These are phyloP conservation scores for Eumacrocentrus americanus DNA, from an alignment of 2,888 invertebrate genomes.

Conservation along the genomic window DNA sequence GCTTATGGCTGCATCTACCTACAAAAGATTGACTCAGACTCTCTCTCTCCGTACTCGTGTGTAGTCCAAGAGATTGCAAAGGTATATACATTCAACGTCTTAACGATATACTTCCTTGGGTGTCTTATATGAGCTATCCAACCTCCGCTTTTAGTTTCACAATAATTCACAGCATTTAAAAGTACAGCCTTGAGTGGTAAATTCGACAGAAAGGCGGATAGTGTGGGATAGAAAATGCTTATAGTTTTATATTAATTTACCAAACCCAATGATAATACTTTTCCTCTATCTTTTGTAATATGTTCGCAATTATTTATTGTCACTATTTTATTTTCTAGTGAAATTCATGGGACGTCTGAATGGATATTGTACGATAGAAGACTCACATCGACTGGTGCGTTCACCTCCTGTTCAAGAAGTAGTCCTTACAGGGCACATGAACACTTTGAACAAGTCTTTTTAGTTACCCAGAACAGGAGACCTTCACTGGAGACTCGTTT, in stretches of 20 bases:
- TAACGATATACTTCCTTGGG: slow-evolving; percentile 8
- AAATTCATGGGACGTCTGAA: neutral
- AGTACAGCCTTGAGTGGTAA: neutral
- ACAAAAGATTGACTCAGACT: neutral
- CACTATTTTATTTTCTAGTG: neutral
- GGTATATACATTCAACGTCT: slow-evolving; percentile 9
- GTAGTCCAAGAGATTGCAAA: neutral
- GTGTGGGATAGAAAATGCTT: neutral
- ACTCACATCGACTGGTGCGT: slow-evolving; percentile 40
- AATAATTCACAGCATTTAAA: slow-evolving; percentile 9
- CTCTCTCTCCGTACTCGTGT: slow-evolving; percentile 1
- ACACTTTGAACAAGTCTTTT: slow-evolving; percentile 32
- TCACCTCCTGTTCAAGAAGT: slow-evolving; percentile 41
- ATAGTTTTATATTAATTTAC: neutral
- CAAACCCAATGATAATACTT: neutral
- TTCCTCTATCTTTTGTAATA: neutral
- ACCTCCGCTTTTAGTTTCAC: slow-evolving; percentile 22
- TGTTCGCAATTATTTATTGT: neutral
- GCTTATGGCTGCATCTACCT: neutral
- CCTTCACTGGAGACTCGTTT: neutral
- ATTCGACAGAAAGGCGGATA: slow-evolving; percentile 6
- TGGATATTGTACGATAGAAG: slow-evolving; percentile 1
- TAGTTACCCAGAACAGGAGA: neutral
- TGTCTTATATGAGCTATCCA: slow-evolving; percentile 10
- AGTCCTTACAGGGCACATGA: slow-evolving; percentile 44